A percentile compares a stretch with the other conserved stretches of the same genome.
These are phyloP conservation scores for Falco cherrug DNA, from an alignment of 2,797 vertebrate species.

Conservation along the genomic window DNA sequence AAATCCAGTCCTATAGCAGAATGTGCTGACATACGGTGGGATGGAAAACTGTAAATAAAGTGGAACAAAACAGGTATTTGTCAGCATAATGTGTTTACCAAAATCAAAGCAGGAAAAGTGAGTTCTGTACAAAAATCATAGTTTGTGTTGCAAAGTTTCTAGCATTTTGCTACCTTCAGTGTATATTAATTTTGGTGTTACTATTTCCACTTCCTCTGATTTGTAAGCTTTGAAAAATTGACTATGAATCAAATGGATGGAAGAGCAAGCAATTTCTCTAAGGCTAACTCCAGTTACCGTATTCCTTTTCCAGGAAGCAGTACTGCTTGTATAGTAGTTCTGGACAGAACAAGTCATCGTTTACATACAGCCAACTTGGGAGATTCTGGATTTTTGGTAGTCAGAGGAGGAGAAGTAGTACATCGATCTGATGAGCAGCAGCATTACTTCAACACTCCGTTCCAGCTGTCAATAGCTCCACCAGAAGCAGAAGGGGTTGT, in stretches of 20 bases:
- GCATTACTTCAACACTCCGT: conserved; percentile 99
- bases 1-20: conserved; percentile 48
- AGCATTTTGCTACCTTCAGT: neutral
- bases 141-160: neutral
- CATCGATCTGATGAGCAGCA: conserved; percentile 98
- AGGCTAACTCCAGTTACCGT: neutral
- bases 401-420: conserved; percentile 94
- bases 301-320: conserved; percentile 87
- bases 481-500: conserved; percentile 93
- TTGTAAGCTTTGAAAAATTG: neutral
- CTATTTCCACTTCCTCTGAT: neutral
- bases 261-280: neutral
- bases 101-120: conserved; percentile 3
- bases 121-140: neutral
- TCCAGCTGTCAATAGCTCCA: conserved; percentile 95
- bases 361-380: conserved; percentile 96
- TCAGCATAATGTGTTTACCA: conserved; percentile 27
- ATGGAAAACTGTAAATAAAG: conserved; percentile 56
- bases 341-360: conserved; percentile 93
- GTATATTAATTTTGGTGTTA: neutral
- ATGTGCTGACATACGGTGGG: conserved; percentile 36
- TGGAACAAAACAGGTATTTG: conserved; percentile 44
- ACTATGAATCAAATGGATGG: fast-evolving
- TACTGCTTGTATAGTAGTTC: conserved; percentile 94
- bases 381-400: conserved; percentile 95